Conservation (phyloP, 2,113 vertebrate genomes). For the Callorhinus ursinus region DNA sequence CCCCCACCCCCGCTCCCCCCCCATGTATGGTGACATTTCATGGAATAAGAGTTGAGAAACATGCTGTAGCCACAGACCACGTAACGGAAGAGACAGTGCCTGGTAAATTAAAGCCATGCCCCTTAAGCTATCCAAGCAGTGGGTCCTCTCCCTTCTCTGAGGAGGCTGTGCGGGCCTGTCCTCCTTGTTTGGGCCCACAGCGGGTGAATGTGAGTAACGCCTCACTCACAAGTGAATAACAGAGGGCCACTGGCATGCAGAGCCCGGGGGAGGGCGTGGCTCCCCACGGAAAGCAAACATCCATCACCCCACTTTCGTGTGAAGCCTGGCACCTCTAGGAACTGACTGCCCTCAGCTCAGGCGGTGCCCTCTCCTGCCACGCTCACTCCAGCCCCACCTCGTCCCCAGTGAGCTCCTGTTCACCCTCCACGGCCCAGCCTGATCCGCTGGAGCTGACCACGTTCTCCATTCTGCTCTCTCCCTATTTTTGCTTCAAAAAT, state of each 20-base stretch:
- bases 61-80: not conserved
- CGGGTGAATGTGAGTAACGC: not conserved
- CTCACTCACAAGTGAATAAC: not conserved
- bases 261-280: not conserved
- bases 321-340: not conserved
- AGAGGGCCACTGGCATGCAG: fast-evolving
- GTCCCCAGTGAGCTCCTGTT: not conserved
- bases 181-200: not conserved
- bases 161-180: not conserved
- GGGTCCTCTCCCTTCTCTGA: not conserved
- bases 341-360: not conserved
- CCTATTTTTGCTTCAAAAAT: not conserved
- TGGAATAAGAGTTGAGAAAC: not conserved
- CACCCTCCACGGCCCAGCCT: not conserved
- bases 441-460: not conserved
- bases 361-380: not conserved
- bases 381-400: not conserved
- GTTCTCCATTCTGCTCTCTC: not conserved
- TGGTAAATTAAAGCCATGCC: not conserved
- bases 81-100: not conserved
- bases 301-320: not conserved
- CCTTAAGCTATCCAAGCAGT: not conserved
- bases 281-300: not conserved
- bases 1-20: not conserved
- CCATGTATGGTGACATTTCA: not conserved